phyloP scores from a whole-genome alignment of 1,140 invertebrate species.

The Camponotus vicinus region DNA sequence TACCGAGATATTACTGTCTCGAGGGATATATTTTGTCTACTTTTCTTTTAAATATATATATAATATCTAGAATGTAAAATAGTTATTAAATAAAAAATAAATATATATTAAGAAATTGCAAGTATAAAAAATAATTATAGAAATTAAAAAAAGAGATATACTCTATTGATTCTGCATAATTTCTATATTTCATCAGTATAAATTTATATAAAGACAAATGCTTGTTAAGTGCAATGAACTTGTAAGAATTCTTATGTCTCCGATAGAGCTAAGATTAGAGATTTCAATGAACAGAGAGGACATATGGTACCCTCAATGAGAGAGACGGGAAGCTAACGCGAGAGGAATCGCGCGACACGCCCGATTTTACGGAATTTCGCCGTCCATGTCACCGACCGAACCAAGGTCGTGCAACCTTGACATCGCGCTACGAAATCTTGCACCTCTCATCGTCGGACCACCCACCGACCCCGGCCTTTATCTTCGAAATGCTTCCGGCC shows the following conservation, averaged over 20 bases:
- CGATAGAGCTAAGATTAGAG: background rate
- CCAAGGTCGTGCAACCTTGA: slow-evolving; percentile 74
- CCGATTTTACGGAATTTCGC: slow-evolving; percentile 64
- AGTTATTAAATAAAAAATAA: background rate
- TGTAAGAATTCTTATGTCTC: background rate
- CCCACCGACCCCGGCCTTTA: slow-evolving; percentile 38
- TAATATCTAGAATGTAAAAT: background rate
- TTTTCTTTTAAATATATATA: background rate
- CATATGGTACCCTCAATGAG: background rate
- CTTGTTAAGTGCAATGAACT: too few relatives aligned
- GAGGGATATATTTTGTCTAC: background rate
- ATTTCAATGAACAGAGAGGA: background rate
- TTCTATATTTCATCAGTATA: background rate
- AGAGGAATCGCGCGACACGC: slow-evolving; percentile 1
- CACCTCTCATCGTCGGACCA: slow-evolving; percentile 43
- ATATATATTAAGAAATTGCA: background rate
- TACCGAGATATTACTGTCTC: too few relatives aligned
- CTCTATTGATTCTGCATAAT: background rate
- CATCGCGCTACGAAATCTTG: slow-evolving; percentile 68
- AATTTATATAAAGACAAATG: background rate
- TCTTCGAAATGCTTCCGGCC: slow-evolving; percentile 34
- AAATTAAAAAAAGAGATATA: background rate
- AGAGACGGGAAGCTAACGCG: background rate
- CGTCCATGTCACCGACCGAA: slow-evolving; percentile 62
- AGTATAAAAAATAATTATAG: background rate